phyloP scores from a whole-genome alignment of 1,140 invertebrate genomes.

The Drosophila hydei region DNA sequence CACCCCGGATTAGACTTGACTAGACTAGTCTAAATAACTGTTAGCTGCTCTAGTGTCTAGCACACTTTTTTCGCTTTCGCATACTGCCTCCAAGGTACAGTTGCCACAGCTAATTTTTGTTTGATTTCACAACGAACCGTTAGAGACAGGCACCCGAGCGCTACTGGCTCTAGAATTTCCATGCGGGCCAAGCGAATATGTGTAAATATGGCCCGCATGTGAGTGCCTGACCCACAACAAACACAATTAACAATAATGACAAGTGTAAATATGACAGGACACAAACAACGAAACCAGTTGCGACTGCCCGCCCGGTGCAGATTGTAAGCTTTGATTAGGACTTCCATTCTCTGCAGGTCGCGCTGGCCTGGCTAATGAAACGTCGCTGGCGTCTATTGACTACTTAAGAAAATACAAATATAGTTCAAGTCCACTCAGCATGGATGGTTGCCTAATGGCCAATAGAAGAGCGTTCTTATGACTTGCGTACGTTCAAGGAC shows the following conservation, averaged over 20 bases:
- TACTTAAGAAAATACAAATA: slow-evolving; percentile 44
- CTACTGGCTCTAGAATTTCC: slow-evolving; percentile 55
- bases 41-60: slow-evolving; percentile 10
- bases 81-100: slow-evolving; percentile 40
- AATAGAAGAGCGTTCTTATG: neutral
- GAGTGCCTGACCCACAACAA: slow-evolving; percentile 63
- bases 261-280: slow-evolving; percentile 74
- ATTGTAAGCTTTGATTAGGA: slow-evolving; percentile 66
- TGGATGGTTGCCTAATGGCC: neutral
- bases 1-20: neutral
- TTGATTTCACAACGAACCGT: slow-evolving; percentile 39
- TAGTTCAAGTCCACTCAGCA: slow-evolving; percentile 10
- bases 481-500: slow-evolving; percentile 23
- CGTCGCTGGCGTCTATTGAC: slow-evolving; percentile 11
- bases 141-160: slow-evolving; percentile 34
- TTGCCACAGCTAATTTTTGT: neutral
- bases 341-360: slow-evolving; percentile 13
- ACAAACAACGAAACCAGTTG: slow-evolving; percentile 1
- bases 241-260: slow-evolving; percentile 81
- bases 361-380: slow-evolving; percentile 30
- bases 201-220: slow-evolving; percentile 64
- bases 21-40: slow-evolving; percentile 8
- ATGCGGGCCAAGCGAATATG: slow-evolving; percentile 24
- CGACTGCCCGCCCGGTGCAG: slow-evolving; percentile 32
- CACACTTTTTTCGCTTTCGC: slow-evolving; percentile 45